phyloP scores from a whole-genome alignment of 2,888 invertebrate species.

The Anticlea derivata region DNA sequence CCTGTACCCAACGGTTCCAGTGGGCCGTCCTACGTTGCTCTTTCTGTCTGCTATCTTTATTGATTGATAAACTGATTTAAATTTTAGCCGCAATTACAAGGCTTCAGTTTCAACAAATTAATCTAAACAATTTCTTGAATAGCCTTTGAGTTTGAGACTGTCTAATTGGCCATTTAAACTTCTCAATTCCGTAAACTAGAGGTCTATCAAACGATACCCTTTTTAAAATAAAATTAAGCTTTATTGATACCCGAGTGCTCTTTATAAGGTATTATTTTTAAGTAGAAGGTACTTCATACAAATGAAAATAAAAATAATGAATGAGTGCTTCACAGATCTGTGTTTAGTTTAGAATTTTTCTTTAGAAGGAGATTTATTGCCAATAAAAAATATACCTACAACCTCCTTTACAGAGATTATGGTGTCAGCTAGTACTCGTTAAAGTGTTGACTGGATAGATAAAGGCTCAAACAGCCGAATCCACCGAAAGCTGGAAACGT shows the following conservation, averaged over 20 bases:
- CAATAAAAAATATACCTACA: too few species aligned
- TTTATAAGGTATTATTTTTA: too few species aligned
- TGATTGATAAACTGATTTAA: background rate
- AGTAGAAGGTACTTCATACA: too few species aligned
- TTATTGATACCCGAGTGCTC: background rate
- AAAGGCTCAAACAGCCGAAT: constrained; percentile 24
- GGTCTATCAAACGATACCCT: background rate
- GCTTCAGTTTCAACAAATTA: background rate
- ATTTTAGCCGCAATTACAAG: background rate
- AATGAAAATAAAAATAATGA: too few species aligned
- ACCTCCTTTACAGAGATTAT: background rate
- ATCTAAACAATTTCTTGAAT: constrained; percentile 1
- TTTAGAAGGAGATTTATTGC: too few species aligned
- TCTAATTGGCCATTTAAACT: constrained; percentile 24
- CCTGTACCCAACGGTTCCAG: too few species aligned
- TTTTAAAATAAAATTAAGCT: constrained; percentile 18
- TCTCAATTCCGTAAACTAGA: constrained; percentile 18
- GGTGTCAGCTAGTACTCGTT: background rate
- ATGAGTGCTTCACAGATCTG: too few species aligned
- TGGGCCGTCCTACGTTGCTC: too few species aligned
- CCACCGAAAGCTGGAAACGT: constrained; percentile 47
- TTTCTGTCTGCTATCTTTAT: too few species aligned
- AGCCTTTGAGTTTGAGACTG: constrained; percentile 7
- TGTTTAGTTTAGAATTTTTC: too few species aligned
- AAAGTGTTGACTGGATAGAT: constrained; percentile 16